Percentiles rank a stretch among this genome's conserved stretches.
Evolutionary conservation across 1,140 invertebrate genomes (phyloP).

Genomic region (Hermetia illucens): DNA sequence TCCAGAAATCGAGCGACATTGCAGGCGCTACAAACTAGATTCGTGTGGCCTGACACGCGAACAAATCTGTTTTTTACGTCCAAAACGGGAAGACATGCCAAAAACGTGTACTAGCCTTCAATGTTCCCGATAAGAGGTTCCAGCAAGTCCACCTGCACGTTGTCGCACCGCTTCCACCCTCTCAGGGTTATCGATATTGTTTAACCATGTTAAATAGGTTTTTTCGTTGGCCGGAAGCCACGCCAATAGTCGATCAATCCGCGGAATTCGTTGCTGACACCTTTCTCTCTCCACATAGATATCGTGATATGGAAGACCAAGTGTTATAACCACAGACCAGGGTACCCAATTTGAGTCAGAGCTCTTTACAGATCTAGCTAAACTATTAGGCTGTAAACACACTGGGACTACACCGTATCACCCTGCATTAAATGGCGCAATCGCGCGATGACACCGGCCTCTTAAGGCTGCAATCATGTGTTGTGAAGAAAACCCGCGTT

Average conservation of each 20-base stretch:
- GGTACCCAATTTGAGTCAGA: slow-evolving; percentile 24
- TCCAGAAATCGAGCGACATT: slow-evolving; percentile 10
- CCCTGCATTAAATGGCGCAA: too few species aligned
- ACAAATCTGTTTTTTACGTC: slow-evolving; percentile 11
- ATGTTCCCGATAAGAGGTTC: slow-evolving; percentile 4
- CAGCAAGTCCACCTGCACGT: slow-evolving; percentile 11
- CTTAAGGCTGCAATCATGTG: too few species aligned
- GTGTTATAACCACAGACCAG: slow-evolving; percentile 20
- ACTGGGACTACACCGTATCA: too few species aligned
- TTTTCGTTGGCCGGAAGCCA: slow-evolving; percentile 32
- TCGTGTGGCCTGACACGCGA: slow-evolving; percentile 19
- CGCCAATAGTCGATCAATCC: slow-evolving; percentile 26
- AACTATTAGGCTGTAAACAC: too few species aligned
- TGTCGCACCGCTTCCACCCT: slow-evolving; percentile 23
- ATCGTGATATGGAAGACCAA: slow-evolving; percentile 16
- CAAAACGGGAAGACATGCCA: slow-evolving; percentile 12
- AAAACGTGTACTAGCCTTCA: background rate
- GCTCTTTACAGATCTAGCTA: slow-evolving; percentile 14
- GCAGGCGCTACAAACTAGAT: slow-evolving; percentile 10
- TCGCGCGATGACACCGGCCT: too few species aligned
- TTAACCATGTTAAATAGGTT: too few species aligned
- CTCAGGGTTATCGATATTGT: slow-evolving; percentile 28
- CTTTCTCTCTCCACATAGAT: slow-evolving; percentile 16
- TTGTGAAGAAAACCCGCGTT: too few species aligned
- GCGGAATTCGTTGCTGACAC: slow-evolving; percentile 13